phyloP scores from a whole-genome alignment of 2,888 invertebrate species.

The Gymnocheta viridis region DNA sequence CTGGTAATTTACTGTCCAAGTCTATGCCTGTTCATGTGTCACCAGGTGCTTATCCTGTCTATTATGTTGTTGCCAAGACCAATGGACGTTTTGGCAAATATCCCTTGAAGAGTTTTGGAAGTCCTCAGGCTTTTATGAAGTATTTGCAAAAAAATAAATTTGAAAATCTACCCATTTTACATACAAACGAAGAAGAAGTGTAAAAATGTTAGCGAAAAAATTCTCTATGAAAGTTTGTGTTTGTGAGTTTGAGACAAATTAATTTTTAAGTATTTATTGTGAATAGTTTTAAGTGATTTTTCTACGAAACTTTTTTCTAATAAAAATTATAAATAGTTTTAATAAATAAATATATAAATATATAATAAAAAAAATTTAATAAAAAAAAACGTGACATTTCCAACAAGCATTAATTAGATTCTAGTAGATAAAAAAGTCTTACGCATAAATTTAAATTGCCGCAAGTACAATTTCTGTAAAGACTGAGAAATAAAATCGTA shows the following conservation, averaged over 20 bases:
- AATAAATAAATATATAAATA: background rate
- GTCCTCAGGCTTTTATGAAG: constrained; percentile 76
- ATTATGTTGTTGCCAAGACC: constrained; percentile 78
- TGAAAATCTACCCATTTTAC: constrained; percentile 13
- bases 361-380: no score
- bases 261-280: constrained; percentile 50
- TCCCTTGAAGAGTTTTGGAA: constrained; percentile 78
- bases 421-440: no score
- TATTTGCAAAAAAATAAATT: constrained; percentile 77
- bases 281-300: background rate
- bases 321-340: background rate
- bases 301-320: background rate
- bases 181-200: background rate
- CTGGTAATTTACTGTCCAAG: constrained; percentile 67
- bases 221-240: background rate
- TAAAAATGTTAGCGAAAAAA: background rate
- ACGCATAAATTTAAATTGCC: no score
- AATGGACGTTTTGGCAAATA: constrained; percentile 80
- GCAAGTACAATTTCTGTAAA: no score
- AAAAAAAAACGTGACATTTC: no score
- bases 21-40: constrained; percentile 77
- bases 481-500: no score
- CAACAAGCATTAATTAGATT: no score
- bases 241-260: background rate
- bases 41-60: constrained; percentile 79